Conservation (phyloP, 2,797 vertebrate genomes). For the Urosaurus nigricauda region DNA sequence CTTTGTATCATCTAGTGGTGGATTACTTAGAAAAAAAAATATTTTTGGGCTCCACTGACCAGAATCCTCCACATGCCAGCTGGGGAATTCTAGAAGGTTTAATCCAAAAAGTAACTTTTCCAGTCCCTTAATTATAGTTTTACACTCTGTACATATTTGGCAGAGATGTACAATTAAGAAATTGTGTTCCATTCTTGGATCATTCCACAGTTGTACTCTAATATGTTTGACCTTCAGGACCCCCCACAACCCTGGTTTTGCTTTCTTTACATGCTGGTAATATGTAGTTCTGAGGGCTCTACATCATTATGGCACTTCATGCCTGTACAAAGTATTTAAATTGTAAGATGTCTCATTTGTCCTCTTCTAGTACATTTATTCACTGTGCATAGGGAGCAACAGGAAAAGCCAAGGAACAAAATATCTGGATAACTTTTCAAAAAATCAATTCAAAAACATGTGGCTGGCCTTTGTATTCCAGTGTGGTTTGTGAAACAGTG, state of each 20-base stretch:
- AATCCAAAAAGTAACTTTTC: too few species aligned
- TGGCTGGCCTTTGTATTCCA: slow-evolving; percentile 48
- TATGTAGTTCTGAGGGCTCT: neutral
- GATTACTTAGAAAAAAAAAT: too few species aligned
- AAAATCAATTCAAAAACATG: slow-evolving; percentile 20
- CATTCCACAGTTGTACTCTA: neutral
- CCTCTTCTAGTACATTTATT: slow-evolving; percentile 44
- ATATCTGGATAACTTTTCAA: slow-evolving; percentile 47
- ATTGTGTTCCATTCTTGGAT: neutral
- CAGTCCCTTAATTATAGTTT: neutral
- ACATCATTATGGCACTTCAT: neutral
- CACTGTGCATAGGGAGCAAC: slow-evolving; percentile 18
- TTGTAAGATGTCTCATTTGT: slow-evolving; percentile 37
- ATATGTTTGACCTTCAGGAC: neutral
- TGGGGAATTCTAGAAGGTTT: too few species aligned
- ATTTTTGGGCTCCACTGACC: too few species aligned
- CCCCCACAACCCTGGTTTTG: neutral
- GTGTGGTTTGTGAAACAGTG: slow-evolving; percentile 47
- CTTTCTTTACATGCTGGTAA: neutral
- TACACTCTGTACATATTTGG: slow-evolving; percentile 3
- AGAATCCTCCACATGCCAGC: too few species aligned
- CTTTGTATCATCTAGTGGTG: neutral
- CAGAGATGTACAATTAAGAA: neutral
- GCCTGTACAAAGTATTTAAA: slow-evolving; percentile 32
- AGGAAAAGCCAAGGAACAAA: slow-evolving; percentile 42